Evolutionary conservation across 2,888 invertebrate genomes (phyloP).

Genomic region (Nymphalis urticae): DNA sequence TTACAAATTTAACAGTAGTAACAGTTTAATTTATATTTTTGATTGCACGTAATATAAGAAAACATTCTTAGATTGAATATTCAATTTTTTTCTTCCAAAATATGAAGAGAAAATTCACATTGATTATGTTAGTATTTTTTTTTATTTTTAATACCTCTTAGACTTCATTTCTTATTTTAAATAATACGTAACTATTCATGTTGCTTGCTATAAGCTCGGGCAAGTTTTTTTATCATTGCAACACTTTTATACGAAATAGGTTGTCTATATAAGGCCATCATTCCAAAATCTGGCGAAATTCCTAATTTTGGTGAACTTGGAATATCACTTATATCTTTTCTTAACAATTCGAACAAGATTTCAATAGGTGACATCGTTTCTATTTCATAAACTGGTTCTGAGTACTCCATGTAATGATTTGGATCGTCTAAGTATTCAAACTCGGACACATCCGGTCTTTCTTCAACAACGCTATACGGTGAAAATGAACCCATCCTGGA

Average conservation of each 20-base stretch:
- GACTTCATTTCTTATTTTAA: conserved; percentile 11
- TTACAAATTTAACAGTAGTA: no score
- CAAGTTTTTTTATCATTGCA: conserved; percentile 55
- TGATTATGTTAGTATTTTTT: neutral
- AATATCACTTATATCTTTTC: conserved; percentile 51
- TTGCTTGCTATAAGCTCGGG: conserved; percentile 50
- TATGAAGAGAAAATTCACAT: neutral
- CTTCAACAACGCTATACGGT: conserved; percentile 48
- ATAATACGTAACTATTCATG: neutral
- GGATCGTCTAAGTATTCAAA: conserved; percentile 17
- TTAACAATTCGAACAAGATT: conserved; percentile 55
- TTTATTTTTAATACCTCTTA: conserved; percentile 1
- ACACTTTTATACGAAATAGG: conserved; percentile 62
- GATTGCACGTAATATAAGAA: no score
- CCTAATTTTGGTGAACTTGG: conserved; percentile 56
- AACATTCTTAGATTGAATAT: no score
- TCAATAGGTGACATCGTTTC: conserved; percentile 48
- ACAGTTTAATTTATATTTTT: no score
- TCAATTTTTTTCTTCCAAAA: no score
- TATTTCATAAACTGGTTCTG: conserved; percentile 1
- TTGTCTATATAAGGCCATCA: conserved; percentile 62
- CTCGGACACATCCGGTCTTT: conserved; percentile 34
- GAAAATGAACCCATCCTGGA: conserved; percentile 44
- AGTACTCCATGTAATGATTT: conserved; percentile 1
- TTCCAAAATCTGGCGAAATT: conserved; percentile 57